A percentile compares a stretch with the other conserved stretches of the same genome.
Evolutionary conservation across 2,113 vertebrate genomes (phyloP).

Genomic region (Brienomyrus longianalis): DNA sequence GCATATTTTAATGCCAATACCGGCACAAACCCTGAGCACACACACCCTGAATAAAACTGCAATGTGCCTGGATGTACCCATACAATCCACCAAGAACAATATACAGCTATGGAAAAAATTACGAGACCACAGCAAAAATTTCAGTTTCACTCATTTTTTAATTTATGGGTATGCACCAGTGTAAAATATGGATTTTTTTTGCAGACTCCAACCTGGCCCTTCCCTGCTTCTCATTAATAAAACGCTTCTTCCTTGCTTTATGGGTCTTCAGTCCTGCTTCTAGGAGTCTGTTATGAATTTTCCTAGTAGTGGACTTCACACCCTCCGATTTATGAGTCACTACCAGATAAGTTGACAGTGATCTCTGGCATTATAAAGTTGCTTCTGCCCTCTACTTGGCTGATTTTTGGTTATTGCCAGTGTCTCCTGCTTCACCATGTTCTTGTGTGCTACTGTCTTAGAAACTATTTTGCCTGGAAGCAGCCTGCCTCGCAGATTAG

Average conservation of each 20-base stretch:
- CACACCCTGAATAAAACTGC: not conserved
- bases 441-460: not conserved
- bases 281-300: too few species aligned
- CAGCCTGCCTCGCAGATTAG: not conserved
- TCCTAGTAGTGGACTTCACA: too few species aligned
- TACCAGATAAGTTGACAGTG: not conserved
- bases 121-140: too few species aligned
- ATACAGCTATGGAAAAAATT: not conserved
- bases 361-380: not conserved
- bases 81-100: not conserved
- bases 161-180: too few species aligned
- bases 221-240: not conserved
- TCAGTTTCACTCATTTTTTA: too few species aligned
- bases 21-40: not conserved
- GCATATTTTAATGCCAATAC: not conserved
- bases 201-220: too few species aligned
- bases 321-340: not conserved
- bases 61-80: not conserved
- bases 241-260: too few species aligned
- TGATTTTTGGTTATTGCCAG: not conserved
- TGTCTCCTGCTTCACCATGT: not conserved
- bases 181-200: too few species aligned
- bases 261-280: too few species aligned
- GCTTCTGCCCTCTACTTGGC: not conserved
- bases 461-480: not conserved